A percentile compares a stretch with the other conserved stretches of the same genome.
Conservation (phyloP, 2,888 invertebrate genomes). For the Nycteola revayana region DNA sequence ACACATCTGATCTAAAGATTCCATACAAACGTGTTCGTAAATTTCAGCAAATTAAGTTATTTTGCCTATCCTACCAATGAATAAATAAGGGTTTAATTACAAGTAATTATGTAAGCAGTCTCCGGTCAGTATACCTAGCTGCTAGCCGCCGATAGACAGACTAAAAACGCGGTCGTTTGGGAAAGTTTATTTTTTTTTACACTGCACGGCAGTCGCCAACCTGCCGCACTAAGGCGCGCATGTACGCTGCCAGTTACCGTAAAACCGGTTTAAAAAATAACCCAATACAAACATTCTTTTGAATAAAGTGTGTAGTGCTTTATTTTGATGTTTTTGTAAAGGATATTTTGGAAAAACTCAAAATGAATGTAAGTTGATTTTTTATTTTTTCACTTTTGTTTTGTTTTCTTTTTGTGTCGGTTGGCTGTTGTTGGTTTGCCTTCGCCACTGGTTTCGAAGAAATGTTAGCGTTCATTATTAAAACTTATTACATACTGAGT, state of each 20-base stretch:
- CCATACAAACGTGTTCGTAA: no score
- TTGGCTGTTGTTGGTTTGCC: conserved; percentile 9
- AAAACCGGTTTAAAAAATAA: conserved; percentile 28
- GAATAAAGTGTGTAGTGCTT: conserved; percentile 34
- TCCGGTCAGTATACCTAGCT: conserved; percentile 8
- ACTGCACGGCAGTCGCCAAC: conserved; percentile 38
- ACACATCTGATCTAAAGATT: no score
- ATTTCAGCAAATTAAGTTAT: no score
- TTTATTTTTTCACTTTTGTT: conserved; percentile 5
- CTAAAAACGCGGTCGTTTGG: conserved; percentile 44
- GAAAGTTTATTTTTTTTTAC: conserved; percentile 48
- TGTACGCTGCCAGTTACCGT: conserved; percentile 15
- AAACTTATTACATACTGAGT: no score
- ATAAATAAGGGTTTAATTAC: conserved; percentile 13
- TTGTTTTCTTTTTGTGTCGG: conserved; percentile 12
- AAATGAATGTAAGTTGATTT: conserved; percentile 31
- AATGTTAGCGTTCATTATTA: background rate
- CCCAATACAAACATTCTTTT: conserved; percentile 26
- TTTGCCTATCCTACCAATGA: background rate
- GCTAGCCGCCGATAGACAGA: conserved; percentile 28
- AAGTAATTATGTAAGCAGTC: conserved; percentile 12
- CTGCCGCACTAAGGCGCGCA: conserved; percentile 27
- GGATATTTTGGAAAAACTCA: conserved; percentile 25
- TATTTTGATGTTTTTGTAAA: conserved; percentile 29
- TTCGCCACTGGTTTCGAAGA: conserved; percentile 8